Evolutionary conservation across 2,797 vertebrate genomes (phyloP).

Genomic region (Phataginus tricuspis): DNA sequence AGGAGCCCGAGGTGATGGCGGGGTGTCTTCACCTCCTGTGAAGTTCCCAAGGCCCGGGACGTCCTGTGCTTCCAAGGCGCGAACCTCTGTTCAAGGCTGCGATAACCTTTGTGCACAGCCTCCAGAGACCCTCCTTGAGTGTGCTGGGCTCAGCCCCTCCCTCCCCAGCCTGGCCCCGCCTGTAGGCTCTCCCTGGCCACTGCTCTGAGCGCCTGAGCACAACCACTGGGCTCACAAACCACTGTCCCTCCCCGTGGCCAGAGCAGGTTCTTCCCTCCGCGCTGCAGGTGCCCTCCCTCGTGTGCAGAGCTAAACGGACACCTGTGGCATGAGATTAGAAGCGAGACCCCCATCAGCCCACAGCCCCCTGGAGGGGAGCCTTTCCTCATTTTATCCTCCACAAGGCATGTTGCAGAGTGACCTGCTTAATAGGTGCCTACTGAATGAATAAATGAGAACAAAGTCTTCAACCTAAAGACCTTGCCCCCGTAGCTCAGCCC

Average conservation of each 20-base stretch:
- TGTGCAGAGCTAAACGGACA: too few species aligned
- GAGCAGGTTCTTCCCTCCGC: not conserved
- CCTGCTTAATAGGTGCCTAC: rapidly evolving
- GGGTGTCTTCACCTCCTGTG: not conserved
- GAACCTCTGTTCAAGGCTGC: not conserved
- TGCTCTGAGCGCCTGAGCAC: not conserved
- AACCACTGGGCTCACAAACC: not conserved
- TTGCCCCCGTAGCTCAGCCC: rapidly evolving
- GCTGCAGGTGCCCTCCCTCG: too few species aligned
- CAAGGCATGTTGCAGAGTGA: rapidly evolving
- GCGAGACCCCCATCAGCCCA: too few species aligned
- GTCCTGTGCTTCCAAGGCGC: not conserved
- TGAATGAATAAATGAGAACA: not conserved
- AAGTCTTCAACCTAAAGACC: not conserved
- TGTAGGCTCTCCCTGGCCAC: rapidly evolving
- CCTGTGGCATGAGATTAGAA: too few species aligned
- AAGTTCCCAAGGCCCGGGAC: not conserved
- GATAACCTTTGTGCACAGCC: rapidly evolving
- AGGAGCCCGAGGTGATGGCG: rapidly evolving
- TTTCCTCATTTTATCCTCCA: rapidly evolving
- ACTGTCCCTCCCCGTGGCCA: too few species aligned
- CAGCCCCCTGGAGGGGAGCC: not conserved
- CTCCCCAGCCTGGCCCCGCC: not conserved
- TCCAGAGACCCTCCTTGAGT: not conserved
- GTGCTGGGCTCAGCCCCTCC: not conserved